A percentile compares a stretch with the other conserved stretches of the same genome.
phyloP scores from a whole-genome alignment of 2,888 invertebrate genomes.

The Seira ritae region DNA sequence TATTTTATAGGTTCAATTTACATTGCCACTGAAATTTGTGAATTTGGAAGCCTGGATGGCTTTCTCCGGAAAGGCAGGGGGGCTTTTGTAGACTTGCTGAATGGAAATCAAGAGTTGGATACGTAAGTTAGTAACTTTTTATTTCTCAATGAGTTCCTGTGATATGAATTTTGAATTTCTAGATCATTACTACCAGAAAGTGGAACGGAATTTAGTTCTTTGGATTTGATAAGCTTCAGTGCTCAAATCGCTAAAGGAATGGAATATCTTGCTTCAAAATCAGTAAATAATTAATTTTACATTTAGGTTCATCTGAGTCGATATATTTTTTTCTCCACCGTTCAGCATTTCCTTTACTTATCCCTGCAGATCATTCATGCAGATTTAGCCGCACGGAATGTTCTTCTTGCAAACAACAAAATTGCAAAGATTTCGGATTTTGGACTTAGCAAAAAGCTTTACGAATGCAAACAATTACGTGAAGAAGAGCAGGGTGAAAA shows the following conservation, averaged over 20 bases:
- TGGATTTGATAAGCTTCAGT: constrained; percentile 58
- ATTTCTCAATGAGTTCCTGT: too few relatives aligned
- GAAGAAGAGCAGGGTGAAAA: constrained; percentile 65
- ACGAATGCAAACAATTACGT: constrained; percentile 66
- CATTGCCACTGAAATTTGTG: constrained; percentile 58
- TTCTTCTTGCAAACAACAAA: constrained; percentile 54
- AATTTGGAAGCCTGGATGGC: constrained; percentile 42
- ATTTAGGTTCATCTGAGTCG: too few relatives aligned
- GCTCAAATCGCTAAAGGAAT: constrained; percentile 66
- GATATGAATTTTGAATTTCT: not conserved
- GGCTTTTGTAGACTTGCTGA: constrained; percentile 33
- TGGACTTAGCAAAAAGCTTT: constrained; percentile 66
- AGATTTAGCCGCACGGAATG: constrained; percentile 66
- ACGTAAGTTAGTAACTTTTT: constrained; percentile 22
- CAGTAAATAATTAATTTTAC: constrained; percentile 37
- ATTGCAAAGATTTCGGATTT: constrained; percentile 65
- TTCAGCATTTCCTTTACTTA: not conserved
- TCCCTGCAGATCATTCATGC: constrained; percentile 51
- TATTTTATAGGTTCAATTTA: constrained; percentile 55
- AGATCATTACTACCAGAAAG: not conserved
- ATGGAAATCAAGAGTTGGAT: constrained; percentile 46
- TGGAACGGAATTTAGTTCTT: constrained; percentile 25
- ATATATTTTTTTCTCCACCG: not conserved
- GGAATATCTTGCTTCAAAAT: constrained; percentile 66
- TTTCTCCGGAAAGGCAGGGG: constrained; percentile 35